A percentile compares a stretch with the other conserved stretches of the same genome.
Evolutionary conservation across 2,797 vertebrate genomes (phyloP).

Genomic region (Clarias laeviceps): DNA sequence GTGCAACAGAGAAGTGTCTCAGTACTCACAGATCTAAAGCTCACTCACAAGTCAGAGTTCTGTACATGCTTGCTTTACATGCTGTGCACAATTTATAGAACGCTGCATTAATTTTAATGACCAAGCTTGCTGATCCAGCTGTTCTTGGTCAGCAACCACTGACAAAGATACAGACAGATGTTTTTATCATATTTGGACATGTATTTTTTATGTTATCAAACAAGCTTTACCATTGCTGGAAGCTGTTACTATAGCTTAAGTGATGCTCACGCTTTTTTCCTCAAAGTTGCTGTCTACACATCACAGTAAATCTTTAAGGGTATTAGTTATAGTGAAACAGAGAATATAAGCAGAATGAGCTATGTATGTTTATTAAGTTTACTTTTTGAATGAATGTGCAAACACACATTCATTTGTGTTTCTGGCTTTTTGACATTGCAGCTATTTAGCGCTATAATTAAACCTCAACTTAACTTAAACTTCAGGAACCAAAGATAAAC

Average conservation of each 20-base stretch:
- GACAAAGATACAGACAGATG: background rate
- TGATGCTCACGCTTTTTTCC: background rate
- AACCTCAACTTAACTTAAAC: background rate
- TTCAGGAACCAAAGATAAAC: background rate
- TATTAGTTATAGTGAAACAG: background rate
- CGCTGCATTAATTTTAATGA: background rate
- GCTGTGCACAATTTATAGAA: background rate
- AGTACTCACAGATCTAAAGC: background rate
- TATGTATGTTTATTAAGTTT: background rate
- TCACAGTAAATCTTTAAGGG: too few species aligned
- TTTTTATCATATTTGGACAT: too few species aligned
- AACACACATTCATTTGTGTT: background rate
- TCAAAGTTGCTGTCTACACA: background rate
- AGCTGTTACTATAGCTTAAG: background rate
- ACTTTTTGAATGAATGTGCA: constrained; percentile 6
- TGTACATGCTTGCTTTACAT: background rate
- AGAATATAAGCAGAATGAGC: background rate
- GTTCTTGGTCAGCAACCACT: background rate
- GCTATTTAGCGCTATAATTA: background rate
- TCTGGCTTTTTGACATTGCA: background rate
- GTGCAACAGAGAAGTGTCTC: background rate
- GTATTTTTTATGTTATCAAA: background rate
- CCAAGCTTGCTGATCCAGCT: background rate
- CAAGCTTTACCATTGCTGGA: background rate
- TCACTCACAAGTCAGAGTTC: background rate